phyloP scores from a whole-genome alignment of 2,797 vertebrate species.

The Clangula hyemalis region DNA sequence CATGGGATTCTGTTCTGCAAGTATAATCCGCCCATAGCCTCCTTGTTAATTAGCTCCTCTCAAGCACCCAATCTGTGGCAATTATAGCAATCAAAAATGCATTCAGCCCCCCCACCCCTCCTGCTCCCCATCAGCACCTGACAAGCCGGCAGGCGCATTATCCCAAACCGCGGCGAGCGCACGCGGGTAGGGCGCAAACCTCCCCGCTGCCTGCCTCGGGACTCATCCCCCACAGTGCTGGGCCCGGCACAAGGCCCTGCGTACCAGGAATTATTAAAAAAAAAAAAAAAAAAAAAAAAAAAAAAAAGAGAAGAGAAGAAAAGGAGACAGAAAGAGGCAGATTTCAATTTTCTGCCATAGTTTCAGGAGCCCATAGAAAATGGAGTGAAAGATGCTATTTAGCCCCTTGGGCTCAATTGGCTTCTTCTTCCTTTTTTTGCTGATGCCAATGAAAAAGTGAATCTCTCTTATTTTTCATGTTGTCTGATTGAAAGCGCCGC shows the following conservation, averaged over 20 bases:
- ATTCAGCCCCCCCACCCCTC: slow-evolving; percentile 73
- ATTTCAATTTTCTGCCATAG: slow-evolving; percentile 54
- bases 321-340: slow-evolving; percentile 35
- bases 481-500: slow-evolving; percentile 62
- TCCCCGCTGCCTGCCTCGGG: slow-evolving; percentile 29
- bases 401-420: slow-evolving; percentile 56
- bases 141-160: slow-evolving; percentile 70
- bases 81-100: slow-evolving; percentile 84
- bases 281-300: neutral
- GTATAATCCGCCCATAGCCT: slow-evolving; percentile 76
- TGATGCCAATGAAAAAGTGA: slow-evolving; percentile 43
- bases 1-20: slow-evolving; percentile 77
- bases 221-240: slow-evolving; percentile 48
- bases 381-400: slow-evolving; percentile 31
- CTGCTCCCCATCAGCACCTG: slow-evolving; percentile 76
- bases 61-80: slow-evolving; percentile 79
- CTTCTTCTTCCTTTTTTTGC: neutral
- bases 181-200: slow-evolving; percentile 55
- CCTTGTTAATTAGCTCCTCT: slow-evolving; percentile 75
- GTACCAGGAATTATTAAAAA: slow-evolving; percentile 33
- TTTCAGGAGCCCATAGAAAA: slow-evolving; percentile 46
- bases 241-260: slow-evolving; percentile 2
- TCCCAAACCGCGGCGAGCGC: slow-evolving; percentile 39
- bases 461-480: slow-evolving; percentile 39
- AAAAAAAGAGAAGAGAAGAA: too few species aligned